Conservation (phyloP, 1,140 invertebrate species). For the Gonioctena quinquepunctata region DNA sequence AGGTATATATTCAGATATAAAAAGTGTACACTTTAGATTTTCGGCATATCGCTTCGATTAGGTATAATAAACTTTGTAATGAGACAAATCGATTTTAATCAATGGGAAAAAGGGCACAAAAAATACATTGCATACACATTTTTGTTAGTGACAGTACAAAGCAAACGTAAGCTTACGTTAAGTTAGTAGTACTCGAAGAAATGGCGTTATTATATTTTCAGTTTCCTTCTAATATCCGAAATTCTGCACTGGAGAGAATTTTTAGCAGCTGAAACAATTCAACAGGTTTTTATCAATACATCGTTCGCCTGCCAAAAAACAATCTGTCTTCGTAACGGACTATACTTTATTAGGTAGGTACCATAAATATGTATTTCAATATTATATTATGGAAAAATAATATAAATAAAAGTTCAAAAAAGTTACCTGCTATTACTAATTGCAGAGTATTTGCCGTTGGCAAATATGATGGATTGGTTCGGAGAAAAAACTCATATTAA, state of each 20-base stretch:
- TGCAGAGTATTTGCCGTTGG: constrained; percentile 1
- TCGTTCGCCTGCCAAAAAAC: neutral
- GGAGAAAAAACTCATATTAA: neutral
- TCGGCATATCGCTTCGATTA: no score
- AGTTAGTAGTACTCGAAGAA: neutral
- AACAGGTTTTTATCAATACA: neutral
- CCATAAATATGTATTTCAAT: neutral
- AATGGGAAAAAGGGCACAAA: neutral
- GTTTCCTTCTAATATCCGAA: constrained; percentile 4
- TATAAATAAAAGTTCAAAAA: neutral
- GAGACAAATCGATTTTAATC: neutral
- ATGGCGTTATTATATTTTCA: constrained; percentile 1
- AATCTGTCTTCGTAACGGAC: constrained; percentile 8
- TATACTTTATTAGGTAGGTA: neutral
- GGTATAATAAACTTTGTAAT: no score
- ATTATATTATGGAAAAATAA: neutral
- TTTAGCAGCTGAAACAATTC: constrained; percentile 22
- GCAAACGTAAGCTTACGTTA: neutral
- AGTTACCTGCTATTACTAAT: constrained; percentile 33
- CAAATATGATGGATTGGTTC: neutral
- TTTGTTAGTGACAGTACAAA: neutral
- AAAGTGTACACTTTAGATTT: no score
- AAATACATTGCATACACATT: no score
- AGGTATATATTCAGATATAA: no score
- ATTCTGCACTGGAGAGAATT: constrained; percentile 1